These are phyloP conservation scores for Sinocyclocheilus rhinocerous DNA, from an alignment of 2,113 vertebrate species.

Conservation along the genomic window DNA sequence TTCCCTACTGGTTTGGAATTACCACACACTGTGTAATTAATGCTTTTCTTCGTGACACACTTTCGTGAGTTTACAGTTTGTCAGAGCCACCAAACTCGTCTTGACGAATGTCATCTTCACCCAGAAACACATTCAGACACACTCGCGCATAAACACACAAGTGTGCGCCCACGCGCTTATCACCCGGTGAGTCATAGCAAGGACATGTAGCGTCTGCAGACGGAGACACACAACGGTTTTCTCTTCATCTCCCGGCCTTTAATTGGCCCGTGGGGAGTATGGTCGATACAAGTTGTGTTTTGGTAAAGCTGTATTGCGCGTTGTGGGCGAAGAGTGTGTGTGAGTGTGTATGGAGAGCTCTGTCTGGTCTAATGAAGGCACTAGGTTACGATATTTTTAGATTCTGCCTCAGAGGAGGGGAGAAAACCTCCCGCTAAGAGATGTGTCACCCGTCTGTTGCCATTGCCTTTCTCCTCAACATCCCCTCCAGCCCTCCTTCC, in stretches of 20 bases:
- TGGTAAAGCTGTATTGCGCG: neutral
- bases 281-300: neutral
- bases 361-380: constrained; percentile 60
- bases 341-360: neutral
- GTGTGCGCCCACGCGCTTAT: constrained; percentile 16
- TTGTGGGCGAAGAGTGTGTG: neutral
- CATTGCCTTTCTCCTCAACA: constrained; percentile 3
- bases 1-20: neutral
- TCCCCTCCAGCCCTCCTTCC: constrained; percentile 30
- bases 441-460: constrained; percentile 56
- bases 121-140: constrained; percentile 43
- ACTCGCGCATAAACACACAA: constrained; percentile 14
- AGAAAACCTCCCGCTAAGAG: constrained; percentile 43
- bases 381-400: constrained; percentile 62
- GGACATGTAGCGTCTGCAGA: constrained; percentile 17
- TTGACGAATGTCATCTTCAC: constrained; percentile 3
- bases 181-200: constrained; percentile 26
- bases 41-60: constrained; percentile 35
- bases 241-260: neutral
- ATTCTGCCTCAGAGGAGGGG: constrained; percentile 17
- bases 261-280: neutral
- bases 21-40: constrained; percentile 4
- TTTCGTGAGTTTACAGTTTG: constrained; percentile 8
- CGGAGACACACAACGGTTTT: neutral
- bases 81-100: neutral